A percentile compares a stretch with the other conserved stretches of the same genome.
Conservation (phyloP, 2,113 vertebrate genomes). For the Anhinga rufa region DNA sequence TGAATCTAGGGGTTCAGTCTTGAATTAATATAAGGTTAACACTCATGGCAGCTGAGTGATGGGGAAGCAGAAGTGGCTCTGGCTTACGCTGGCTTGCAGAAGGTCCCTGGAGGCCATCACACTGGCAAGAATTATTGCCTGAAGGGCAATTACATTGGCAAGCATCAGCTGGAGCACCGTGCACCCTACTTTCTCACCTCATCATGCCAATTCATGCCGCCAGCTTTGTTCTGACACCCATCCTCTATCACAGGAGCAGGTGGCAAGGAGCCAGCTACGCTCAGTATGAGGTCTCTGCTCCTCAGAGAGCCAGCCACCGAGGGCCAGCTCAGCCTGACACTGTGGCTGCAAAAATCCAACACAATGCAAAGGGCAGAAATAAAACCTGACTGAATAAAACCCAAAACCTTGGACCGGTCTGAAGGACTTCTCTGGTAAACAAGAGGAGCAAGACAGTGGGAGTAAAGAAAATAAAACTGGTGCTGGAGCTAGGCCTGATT, state of each 20-base stretch:
- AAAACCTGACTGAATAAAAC: neutral
- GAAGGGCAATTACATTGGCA: constrained; percentile 60
- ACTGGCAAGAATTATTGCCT: constrained; percentile 50
- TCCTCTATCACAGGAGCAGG: constrained; percentile 31
- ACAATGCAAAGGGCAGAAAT: neutral
- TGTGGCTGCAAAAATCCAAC: neutral
- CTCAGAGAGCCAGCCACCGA: neutral
- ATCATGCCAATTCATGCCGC: constrained; percentile 57
- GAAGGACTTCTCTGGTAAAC: neutral
- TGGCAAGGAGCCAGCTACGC: constrained; percentile 6
- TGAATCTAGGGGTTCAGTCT: neutral
- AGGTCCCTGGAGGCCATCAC: neutral
- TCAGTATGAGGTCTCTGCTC: neutral
- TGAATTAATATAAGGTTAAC: constrained; percentile 40
- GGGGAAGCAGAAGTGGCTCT: constrained; percentile 44
- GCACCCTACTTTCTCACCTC: constrained; percentile 52
- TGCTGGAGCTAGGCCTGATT: neutral
- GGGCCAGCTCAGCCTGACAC: neutral
- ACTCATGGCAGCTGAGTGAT: neutral
- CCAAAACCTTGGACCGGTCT: neutral
- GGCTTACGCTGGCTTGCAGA: neutral
- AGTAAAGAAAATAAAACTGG: neutral
- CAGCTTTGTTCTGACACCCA: constrained; percentile 64
- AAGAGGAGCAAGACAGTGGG: neutral
- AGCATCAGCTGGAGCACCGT: constrained; percentile 45